Percentiles rank a stretch among this genome's conserved stretches.
Evolutionary conservation across 2,888 invertebrate genomes (phyloP).

Genomic region (Emmelina monodactyla): DNA sequence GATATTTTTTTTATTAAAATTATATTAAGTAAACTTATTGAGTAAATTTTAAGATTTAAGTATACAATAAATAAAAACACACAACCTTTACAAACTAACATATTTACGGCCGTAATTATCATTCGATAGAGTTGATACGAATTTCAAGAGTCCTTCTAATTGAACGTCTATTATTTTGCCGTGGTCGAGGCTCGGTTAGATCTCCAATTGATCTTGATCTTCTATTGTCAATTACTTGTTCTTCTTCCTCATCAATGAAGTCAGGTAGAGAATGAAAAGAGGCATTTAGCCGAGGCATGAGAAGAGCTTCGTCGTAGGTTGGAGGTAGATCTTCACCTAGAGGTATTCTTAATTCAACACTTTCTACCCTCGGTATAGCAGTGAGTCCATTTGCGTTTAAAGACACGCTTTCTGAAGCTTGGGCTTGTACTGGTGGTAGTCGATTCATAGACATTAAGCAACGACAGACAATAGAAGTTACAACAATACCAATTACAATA

Average conservation of each 20-base stretch:
- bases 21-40: no score
- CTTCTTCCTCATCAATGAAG: constrained; percentile 45
- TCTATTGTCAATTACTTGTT: constrained; percentile 28
- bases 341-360: constrained; percentile 40
- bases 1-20: no score
- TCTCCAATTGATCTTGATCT: constrained; percentile 58
- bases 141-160: constrained; percentile 45
- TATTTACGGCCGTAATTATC: not conserved
- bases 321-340: constrained; percentile 65
- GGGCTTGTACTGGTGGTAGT: constrained; percentile 30
- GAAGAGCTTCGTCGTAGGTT: constrained; percentile 77
- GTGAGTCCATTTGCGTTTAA: constrained; percentile 36
- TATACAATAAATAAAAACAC: no score
- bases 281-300: constrained; percentile 73
- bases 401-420: constrained; percentile 44
- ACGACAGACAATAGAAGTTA: constrained; percentile 66
- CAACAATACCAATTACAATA: constrained; percentile 58
- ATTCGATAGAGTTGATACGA: constrained; percentile 20
- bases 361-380: constrained; percentile 27
- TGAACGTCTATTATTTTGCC: constrained; percentile 41
- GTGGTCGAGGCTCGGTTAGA: constrained; percentile 38
- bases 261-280: constrained; percentile 68
- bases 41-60: no score
- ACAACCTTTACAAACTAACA: no score
- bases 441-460: constrained; percentile 51